These are phyloP conservation scores for Zaprionus inermis DNA, from an alignment of 1,140 invertebrate genomes.

Conservation along the genomic window DNA sequence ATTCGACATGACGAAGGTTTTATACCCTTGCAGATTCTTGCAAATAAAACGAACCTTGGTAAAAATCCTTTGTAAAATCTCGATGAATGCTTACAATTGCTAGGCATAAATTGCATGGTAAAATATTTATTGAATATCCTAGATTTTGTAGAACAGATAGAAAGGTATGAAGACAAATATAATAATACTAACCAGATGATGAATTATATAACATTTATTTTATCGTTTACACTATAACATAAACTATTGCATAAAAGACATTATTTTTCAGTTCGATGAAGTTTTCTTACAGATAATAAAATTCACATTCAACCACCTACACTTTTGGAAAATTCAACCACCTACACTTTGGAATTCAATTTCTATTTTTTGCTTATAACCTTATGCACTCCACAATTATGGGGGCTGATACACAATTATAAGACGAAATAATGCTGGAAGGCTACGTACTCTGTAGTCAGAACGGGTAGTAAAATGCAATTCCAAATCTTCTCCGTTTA, in stretches of 20 bases:
- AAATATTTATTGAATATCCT: no score
- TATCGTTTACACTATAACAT: not conserved
- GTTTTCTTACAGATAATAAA: not conserved
- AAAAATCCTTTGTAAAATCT: no score
- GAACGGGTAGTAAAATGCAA: not conserved
- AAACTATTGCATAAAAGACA: not conserved
- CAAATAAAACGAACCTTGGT: no score
- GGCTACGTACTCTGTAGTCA: not conserved
- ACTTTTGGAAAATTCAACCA: no score
- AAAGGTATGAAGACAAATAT: no score
- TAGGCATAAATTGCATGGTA: no score
- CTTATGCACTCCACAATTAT: not conserved
- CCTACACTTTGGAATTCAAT: not conserved
- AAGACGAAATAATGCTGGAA: not conserved
- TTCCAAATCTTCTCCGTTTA: not conserved
- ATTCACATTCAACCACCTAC: not conserved
- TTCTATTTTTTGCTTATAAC: not conserved
- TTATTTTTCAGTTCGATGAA: not conserved
- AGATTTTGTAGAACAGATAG: no score
- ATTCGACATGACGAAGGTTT: not conserved
- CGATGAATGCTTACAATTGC: no score
- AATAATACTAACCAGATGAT: no score
- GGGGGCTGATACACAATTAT: conserved; percentile 5
- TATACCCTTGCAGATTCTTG: not conserved
- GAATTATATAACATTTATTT: no score